phyloP scores from a whole-genome alignment of 2,113 vertebrate genomes.

The Cygnus atratus region DNA sequence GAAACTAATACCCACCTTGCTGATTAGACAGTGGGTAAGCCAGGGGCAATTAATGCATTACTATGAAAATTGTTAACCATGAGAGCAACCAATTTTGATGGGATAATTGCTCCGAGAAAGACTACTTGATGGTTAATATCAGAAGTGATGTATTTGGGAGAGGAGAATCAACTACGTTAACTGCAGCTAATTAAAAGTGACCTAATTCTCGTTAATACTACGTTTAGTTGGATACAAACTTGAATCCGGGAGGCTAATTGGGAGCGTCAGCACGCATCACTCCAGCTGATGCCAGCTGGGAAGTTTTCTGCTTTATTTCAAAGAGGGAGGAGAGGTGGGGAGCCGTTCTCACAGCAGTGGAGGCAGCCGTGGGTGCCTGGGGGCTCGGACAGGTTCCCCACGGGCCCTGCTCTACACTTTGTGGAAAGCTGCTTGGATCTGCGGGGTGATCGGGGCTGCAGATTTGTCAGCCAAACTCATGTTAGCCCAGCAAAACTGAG shows the following conservation, averaged over 20 bases:
- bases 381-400: background rate
- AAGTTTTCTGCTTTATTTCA: background rate
- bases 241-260: background rate
- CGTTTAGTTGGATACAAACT: background rate
- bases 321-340: background rate
- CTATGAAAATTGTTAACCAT: conserved; percentile 41
- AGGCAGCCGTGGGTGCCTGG: background rate
- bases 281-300: background rate
- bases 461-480: background rate
- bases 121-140: background rate
- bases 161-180: background rate
- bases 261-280: background rate
- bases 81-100: conserved; percentile 17
- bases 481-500: background rate
- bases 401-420: background rate
- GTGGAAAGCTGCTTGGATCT: rapidly evolving
- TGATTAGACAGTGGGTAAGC: conserved; percentile 69
- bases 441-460: rapidly evolving
- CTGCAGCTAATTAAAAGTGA: conserved; percentile 51
- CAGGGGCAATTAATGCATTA: conserved; percentile 64
- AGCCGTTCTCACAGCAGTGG: rapidly evolving
- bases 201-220: conserved; percentile 43
- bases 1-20: conserved; percentile 72
- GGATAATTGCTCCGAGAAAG: conserved; percentile 59
- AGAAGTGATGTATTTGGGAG: background rate